A percentile compares a stretch with the other conserved stretches of the same genome.
These are phyloP conservation scores for Chrysomallon squamiferum DNA, from an alignment of 1,140 invertebrate species.

Conservation along the genomic window DNA sequence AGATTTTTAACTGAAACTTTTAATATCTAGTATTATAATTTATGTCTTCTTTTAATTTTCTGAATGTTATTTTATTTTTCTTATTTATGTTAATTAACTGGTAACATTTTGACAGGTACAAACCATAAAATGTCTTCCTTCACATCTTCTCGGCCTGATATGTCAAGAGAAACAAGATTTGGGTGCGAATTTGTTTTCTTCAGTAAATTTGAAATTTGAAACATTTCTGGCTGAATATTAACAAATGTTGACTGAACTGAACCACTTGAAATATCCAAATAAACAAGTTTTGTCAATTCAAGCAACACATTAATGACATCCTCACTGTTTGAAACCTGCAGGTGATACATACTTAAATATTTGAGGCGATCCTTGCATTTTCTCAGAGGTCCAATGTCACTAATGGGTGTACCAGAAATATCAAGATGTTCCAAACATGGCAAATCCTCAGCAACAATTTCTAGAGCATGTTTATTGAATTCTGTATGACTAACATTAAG, in stretches of 20 bases:
- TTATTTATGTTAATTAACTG: too few relatives aligned
- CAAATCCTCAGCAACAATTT: conserved; percentile 76
- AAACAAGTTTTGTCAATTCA: conserved; percentile 70
- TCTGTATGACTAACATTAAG: conserved; percentile 79
- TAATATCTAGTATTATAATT: too few relatives aligned
- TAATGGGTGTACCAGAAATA: conserved; percentile 75
- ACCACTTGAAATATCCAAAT: conserved; percentile 74
- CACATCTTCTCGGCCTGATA: conserved; percentile 73
- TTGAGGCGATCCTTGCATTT: conserved; percentile 72
- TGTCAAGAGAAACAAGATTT: conserved; percentile 72
- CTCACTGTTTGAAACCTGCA: conserved; percentile 65
- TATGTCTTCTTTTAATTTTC: too few relatives aligned
- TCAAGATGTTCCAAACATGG: conserved; percentile 73
- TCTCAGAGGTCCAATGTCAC: conserved; percentile 72
- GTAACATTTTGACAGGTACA: too few relatives aligned
- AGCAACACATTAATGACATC: conserved; percentile 68
- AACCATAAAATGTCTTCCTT: conserved; percentile 65
- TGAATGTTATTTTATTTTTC: too few relatives aligned
- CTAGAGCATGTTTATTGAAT: conserved; percentile 74
- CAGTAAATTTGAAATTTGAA: conserved; percentile 66
- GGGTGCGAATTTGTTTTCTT: conserved; percentile 68
- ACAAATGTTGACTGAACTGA: conserved; percentile 50
- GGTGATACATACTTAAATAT: conserved; percentile 73
- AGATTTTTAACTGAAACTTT: too few relatives aligned
- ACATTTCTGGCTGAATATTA: conserved; percentile 63